Conservation (phyloP, 2,888 invertebrate genomes). For the Seira ritae region DNA sequence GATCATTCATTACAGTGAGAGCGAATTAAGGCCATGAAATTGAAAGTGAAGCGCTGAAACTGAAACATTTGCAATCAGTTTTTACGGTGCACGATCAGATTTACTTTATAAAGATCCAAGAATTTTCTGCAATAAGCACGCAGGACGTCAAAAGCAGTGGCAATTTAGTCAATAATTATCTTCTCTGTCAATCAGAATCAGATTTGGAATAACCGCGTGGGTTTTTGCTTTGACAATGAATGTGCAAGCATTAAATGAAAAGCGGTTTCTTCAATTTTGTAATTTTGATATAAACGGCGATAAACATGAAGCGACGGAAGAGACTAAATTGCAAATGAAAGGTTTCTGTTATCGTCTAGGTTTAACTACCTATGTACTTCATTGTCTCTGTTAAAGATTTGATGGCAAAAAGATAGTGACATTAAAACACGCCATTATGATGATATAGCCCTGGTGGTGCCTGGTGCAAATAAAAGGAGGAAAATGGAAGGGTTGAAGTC, state of each 20-base stretch:
- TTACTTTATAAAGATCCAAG: background rate
- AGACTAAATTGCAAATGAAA: too few species aligned
- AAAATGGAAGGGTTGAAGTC: background rate
- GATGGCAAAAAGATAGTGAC: too few species aligned
- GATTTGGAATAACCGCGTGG: too few species aligned
- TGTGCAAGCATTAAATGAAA: too few species aligned
- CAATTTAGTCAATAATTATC: conserved; percentile 9
- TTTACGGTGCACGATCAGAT: background rate
- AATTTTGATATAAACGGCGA: too few species aligned
- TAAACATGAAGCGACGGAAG: too few species aligned
- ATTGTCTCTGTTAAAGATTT: too few species aligned
- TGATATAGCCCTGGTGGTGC: background rate
- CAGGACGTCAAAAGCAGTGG: background rate
- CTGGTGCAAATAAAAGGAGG: background rate
- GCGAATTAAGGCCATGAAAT: conserved; percentile 44
- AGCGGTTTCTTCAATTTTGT: too few species aligned
- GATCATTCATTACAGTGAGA: background rate
- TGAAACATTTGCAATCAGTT: background rate
- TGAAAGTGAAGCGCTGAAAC: conserved; percentile 28
- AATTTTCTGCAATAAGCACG: background rate
- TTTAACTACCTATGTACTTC: too few species aligned
- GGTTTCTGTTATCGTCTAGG: too few species aligned
- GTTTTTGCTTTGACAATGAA: too few species aligned
- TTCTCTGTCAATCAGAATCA: too few species aligned
- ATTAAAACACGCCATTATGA: background rate